A percentile compares a stretch with the other conserved stretches of the same genome.
phyloP scores from a whole-genome alignment of 2,113 vertebrate genomes.

The Nothoprocta perdicaria region DNA sequence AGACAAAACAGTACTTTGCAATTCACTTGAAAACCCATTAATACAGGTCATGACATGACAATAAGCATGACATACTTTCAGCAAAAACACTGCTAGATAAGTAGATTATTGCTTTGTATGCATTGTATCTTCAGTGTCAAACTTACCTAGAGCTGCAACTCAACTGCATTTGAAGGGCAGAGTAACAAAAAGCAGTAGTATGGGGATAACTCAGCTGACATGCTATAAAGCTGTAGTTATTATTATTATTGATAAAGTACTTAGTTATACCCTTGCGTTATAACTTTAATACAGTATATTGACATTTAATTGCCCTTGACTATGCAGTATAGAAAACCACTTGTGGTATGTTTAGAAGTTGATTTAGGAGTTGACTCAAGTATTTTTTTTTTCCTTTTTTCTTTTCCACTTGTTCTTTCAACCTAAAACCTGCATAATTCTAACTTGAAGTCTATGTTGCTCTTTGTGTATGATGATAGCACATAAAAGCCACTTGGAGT shows the following conservation, averaged over 20 bases:
- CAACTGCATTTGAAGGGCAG: background rate
- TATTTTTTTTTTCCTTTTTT: background rate
- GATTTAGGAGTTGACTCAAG: background rate
- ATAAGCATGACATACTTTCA: background rate
- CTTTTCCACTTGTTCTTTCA: background rate
- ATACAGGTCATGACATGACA: background rate
- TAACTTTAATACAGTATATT: background rate
- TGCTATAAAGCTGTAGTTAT: background rate
- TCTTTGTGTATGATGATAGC: background rate
- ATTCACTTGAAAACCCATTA: background rate
- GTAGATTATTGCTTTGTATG: background rate
- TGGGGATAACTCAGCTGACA: background rate
- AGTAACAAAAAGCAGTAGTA: background rate
- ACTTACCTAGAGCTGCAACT: background rate
- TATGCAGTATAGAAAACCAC: background rate
- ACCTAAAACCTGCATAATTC: background rate
- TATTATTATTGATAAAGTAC: background rate
- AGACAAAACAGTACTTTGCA: background rate
- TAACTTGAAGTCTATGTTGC: background rate
- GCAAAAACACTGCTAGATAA: background rate
- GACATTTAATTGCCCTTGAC: background rate
- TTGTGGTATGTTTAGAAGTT: background rate
- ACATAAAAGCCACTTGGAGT: background rate
- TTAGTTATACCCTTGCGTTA: background rate
- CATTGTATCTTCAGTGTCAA: background rate